Percentiles rank a stretch among this genome's conserved stretches.
These are phyloP conservation scores for Drosophila parvula DNA, from an alignment of 1,140 invertebrate genomes.

Conservation along the genomic window DNA sequence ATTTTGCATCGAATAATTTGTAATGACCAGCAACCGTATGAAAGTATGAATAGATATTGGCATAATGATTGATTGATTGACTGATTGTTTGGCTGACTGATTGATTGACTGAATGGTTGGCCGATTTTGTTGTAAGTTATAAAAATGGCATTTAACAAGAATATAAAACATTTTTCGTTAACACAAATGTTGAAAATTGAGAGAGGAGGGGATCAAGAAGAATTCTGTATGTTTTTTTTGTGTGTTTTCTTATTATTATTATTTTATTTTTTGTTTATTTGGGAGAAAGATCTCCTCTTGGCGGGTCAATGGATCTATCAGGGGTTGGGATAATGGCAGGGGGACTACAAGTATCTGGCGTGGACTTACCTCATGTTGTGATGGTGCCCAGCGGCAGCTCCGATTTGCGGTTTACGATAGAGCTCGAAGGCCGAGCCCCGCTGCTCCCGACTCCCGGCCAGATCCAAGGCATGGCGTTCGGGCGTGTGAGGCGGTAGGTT, in stretches of 20 bases:
- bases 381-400: conserved; percentile 85
- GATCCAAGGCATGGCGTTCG: conserved; percentile 86
- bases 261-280: neutral
- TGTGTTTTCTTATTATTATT: conserved; percentile 16
- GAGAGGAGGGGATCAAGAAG: conserved; percentile 29
- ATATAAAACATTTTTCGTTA: conserved; percentile 84
- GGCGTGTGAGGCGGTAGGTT: conserved; percentile 79
- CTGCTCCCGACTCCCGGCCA: conserved; percentile 94
- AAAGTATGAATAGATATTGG: conserved; percentile 64
- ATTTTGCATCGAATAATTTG: conserved; percentile 63
- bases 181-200: conserved; percentile 71
- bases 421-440: conserved; percentile 97
- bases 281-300: neutral
- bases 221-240: conserved; percentile 20
- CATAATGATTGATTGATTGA: conserved; percentile 65
- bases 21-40: conserved; percentile 81
- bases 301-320: conserved; percentile 15
- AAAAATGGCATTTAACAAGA: conserved; percentile 78
- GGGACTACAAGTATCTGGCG: conserved; percentile 9
- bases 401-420: conserved; percentile 92
- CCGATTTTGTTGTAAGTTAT: conserved; percentile 56
- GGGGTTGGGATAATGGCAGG: neutral
- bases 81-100: conserved; percentile 58
- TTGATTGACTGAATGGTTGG: conserved; percentile 46
- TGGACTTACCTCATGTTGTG: conserved; percentile 89